Percentiles rank a stretch among this genome's conserved stretches.
These are phyloP conservation scores for Chamaetylas fuelleborni DNA, from an alignment of 2,113 vertebrate genomes.

Conservation along the genomic window DNA sequence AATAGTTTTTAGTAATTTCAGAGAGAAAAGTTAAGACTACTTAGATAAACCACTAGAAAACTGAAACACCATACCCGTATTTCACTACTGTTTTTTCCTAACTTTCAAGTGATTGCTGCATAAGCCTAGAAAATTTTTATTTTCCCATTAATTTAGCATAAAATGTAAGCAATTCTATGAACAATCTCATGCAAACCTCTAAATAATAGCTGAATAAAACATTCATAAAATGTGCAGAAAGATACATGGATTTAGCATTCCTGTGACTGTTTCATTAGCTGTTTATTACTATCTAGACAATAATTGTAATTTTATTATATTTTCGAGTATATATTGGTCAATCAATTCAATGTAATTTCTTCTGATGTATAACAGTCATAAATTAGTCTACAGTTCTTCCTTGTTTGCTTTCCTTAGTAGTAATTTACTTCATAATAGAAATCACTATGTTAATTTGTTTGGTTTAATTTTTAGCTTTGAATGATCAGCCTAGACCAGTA, in stretches of 20 bases:
- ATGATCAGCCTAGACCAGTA: not conserved
- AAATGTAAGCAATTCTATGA: not conserved
- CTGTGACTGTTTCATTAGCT: conserved; percentile 46
- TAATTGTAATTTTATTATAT: not conserved
- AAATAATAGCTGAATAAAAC: not conserved
- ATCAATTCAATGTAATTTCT: not conserved
- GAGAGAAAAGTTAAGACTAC: not conserved
- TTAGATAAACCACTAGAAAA: not conserved
- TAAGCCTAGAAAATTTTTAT: not conserved
- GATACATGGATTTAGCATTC: not conserved
- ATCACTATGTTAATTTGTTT: not conserved
- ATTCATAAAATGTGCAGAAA: not conserved
- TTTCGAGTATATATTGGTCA: not conserved
- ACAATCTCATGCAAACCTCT: not conserved
- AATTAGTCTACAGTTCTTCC: not conserved
- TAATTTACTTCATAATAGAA: not conserved
- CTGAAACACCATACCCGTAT: not conserved
- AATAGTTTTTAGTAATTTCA: not conserved
- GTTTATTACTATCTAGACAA: not conserved
- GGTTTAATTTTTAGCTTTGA: conserved; percentile 10
- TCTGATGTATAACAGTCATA: not conserved
- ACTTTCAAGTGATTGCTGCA: not conserved
- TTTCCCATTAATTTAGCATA: not conserved
- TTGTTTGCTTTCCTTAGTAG: not conserved
- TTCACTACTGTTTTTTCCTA: not conserved